Conservation (phyloP, 2,888 invertebrate species). For the Horisme vitalbata region DNA sequence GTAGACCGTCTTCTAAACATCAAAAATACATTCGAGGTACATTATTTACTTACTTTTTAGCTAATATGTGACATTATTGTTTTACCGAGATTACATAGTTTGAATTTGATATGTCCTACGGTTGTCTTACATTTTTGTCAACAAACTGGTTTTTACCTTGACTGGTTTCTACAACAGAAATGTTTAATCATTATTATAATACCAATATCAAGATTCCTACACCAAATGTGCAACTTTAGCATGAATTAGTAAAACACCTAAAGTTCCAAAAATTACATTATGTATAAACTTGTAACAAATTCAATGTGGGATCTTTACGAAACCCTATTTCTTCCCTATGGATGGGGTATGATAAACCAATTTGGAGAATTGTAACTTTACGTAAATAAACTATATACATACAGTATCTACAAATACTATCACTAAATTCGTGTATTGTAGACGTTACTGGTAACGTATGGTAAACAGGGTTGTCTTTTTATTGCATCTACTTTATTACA, state of each 20-base stretch:
- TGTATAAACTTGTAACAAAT: conserved; percentile 24
- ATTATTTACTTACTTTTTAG: conserved; percentile 33
- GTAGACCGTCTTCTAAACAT: conserved; percentile 47
- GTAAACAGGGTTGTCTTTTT: background rate
- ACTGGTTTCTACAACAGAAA: conserved; percentile 28
- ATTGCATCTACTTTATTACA: background rate
- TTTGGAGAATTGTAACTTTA: conserved; percentile 21
- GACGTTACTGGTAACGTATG: no score
- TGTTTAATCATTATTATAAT: conserved; percentile 19
- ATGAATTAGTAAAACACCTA: conserved; percentile 19
- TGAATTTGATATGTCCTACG: conserved; percentile 43
- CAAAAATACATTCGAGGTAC: conserved; percentile 52
- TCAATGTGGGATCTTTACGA: conserved; percentile 13
- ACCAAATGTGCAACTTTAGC: conserved; percentile 12
- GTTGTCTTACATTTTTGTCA: conserved; percentile 27
- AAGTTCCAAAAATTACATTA: conserved; percentile 13
- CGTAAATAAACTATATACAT: no score
- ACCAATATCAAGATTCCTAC: conserved; percentile 16
- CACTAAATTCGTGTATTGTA: background rate
- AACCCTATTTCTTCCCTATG: conserved; percentile 17
- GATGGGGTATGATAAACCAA: background rate
- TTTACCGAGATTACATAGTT: conserved; percentile 39
- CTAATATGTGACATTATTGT: conserved; percentile 39
- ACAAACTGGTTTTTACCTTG: conserved; percentile 23
- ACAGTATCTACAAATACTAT: no score